Percentiles rank a stretch among this genome's conserved stretches.
phyloP scores from a whole-genome alignment of 2,113 vertebrate species.

The Furnarius figulus region DNA sequence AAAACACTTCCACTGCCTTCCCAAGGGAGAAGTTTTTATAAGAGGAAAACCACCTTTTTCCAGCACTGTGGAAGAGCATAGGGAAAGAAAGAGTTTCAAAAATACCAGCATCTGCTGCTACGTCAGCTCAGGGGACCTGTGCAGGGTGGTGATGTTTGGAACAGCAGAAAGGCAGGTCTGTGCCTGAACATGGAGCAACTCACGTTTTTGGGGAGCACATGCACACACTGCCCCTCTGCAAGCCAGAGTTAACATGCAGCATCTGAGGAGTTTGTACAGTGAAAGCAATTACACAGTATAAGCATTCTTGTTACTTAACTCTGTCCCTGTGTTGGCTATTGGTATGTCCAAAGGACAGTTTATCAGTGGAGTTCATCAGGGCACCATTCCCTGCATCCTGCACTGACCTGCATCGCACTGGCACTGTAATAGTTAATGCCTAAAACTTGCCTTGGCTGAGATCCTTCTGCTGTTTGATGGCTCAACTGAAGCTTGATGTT shows the following conservation, averaged over 20 bases:
- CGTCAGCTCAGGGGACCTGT: neutral
- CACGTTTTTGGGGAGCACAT: neutral
- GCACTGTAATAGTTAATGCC: conserved; percentile 59
- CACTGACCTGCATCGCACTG: neutral
- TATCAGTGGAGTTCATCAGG: neutral
- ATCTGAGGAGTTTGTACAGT: neutral
- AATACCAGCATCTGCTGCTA: neutral
- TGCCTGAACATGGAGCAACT: fast-evolving
- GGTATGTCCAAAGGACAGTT: neutral
- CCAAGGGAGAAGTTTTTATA: neutral
- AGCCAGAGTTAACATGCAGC: neutral
- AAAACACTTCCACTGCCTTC: neutral
- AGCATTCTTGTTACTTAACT: neutral
- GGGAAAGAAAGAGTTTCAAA: neutral
- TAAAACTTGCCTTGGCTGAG: conserved; percentile 63
- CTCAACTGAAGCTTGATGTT: conserved; percentile 83
- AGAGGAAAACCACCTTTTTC: neutral
- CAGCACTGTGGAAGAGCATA: neutral
- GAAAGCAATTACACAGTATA: neutral
- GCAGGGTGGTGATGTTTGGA: neutral
- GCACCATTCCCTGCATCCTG: neutral
- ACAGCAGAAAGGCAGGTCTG: neutral
- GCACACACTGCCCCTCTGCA: neutral
- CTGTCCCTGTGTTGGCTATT: neutral
- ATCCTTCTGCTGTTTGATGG: conserved; percentile 78